phyloP scores from a whole-genome alignment of 1,140 invertebrate species.

The Drosophila oshimai region DNA sequence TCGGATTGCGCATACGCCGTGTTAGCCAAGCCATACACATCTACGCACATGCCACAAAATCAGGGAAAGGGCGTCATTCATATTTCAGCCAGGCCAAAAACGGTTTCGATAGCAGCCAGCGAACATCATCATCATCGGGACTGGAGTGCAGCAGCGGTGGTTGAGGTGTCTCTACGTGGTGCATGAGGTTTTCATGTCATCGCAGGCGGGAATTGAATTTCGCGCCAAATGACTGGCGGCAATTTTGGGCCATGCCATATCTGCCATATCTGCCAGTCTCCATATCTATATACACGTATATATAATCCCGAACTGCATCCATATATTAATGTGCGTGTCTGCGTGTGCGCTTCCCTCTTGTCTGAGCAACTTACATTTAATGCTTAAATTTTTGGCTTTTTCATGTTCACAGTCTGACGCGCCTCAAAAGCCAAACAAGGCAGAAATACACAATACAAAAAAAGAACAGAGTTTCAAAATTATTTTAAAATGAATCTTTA shows the following conservation, averaged over 20 bases:
- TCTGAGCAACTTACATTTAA: slow-evolving; percentile 73
- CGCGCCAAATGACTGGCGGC: slow-evolving; percentile 76
- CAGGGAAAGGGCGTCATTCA: slow-evolving; percentile 29
- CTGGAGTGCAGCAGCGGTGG: slow-evolving; percentile 9
- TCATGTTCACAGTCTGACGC: slow-evolving; percentile 77
- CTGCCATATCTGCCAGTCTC: slow-evolving; percentile 49
- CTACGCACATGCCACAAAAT: slow-evolving; percentile 32
- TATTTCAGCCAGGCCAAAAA: slow-evolving; percentile 42
- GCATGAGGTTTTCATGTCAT: slow-evolving; percentile 66
- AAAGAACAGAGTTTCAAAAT: too few species aligned
- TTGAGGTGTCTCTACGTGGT: neutral
- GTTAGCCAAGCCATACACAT: slow-evolving; percentile 68
- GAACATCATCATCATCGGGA: slow-evolving; percentile 58
- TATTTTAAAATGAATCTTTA: too few species aligned
- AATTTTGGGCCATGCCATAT: slow-evolving; percentile 61
- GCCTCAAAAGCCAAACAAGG: slow-evolving; percentile 50
- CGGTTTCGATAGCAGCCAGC: slow-evolving; percentile 51
- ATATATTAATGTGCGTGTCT: slow-evolving; percentile 16
- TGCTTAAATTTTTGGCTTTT: slow-evolving; percentile 74
- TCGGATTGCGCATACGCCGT: slow-evolving; percentile 75
- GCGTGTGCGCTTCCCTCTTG: slow-evolving; percentile 13
- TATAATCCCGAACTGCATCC: slow-evolving; percentile 16
- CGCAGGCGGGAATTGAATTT: slow-evolving; percentile 79
- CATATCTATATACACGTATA: slow-evolving; percentile 17
- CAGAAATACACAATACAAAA: neutral